These are phyloP conservation scores for Tenodera sinensis DNA, from an alignment of 2,888 invertebrate species.

Conservation along the genomic window DNA sequence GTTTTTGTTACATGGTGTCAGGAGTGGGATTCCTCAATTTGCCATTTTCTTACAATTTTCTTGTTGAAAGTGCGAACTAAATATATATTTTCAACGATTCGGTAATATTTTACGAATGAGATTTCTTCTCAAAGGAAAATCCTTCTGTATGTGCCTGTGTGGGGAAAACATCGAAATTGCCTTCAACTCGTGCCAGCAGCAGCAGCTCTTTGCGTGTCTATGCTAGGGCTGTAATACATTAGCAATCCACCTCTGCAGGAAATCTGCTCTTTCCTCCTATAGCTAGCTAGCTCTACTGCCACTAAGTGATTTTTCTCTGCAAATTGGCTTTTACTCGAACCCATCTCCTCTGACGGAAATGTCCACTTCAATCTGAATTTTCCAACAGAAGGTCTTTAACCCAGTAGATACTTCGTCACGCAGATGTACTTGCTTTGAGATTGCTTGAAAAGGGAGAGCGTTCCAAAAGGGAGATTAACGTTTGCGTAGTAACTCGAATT, in stretches of 20 bases:
- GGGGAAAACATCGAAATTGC: not conserved
- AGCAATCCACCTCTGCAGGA: not conserved
- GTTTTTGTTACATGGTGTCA: too few species aligned
- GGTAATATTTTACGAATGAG: too few species aligned
- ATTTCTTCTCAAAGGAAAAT: too few species aligned
- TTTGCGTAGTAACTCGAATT: too few species aligned
- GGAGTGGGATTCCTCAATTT: too few species aligned
- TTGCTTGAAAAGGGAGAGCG: too few species aligned
- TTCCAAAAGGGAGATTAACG: too few species aligned
- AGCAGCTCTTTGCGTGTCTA: not conserved
- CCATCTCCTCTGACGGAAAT: not conserved
- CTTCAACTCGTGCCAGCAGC: not conserved
- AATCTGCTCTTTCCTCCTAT: not conserved
- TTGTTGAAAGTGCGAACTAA: too few species aligned
- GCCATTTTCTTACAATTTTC: too few species aligned
- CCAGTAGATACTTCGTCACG: not conserved
- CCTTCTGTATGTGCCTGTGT: too few species aligned
- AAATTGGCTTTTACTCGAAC: not conserved
- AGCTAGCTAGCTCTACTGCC: not conserved
- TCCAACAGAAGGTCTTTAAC: not conserved
- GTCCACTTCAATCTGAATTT: not conserved
- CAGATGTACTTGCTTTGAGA: not conserved
- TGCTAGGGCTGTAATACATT: not conserved
- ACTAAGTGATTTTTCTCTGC: not conserved
- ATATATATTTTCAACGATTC: too few species aligned